Conservation (phyloP, 2,113 vertebrate genomes). For the Aix galericulata region DNA sequence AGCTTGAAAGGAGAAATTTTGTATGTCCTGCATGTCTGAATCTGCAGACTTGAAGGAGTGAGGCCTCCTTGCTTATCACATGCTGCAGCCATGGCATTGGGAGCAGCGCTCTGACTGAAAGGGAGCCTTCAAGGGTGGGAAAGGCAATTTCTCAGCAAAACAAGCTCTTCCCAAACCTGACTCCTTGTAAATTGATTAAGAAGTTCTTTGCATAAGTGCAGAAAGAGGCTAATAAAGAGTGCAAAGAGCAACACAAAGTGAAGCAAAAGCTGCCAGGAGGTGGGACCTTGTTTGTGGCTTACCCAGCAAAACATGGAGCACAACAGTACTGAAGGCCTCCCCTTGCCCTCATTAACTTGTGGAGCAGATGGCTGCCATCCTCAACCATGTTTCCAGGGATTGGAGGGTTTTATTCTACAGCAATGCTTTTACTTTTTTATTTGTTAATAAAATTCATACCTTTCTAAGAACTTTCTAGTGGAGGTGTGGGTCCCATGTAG, state of each 20-base stretch:
- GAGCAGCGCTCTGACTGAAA: not conserved
- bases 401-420: not conserved
- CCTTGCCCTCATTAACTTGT: not conserved
- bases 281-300: not conserved
- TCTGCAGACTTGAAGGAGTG: not conserved
- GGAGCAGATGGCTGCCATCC: not conserved
- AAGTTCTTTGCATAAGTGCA: not conserved
- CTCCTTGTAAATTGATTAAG: not conserved
- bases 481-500: rapidly evolving
- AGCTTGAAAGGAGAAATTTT: not conserved
- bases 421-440: not conserved
- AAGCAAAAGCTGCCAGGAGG: not conserved
- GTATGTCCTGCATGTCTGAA: not conserved
- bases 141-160: not conserved
- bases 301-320: not conserved
- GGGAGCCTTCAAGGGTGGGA: not conserved
- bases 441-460: not conserved
- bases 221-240: not conserved
- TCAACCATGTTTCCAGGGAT: not conserved
- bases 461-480: not conserved
- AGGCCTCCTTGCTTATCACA: not conserved
- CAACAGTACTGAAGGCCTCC: not conserved
- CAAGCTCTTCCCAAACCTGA: not conserved
- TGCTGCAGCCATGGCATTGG: not conserved
- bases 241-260: not conserved